Evolutionary conservation across 1,140 invertebrate species (phyloP), one percentile per base, ranked within the genome.

Genomic region (Elysia chlorotica): DNA sequence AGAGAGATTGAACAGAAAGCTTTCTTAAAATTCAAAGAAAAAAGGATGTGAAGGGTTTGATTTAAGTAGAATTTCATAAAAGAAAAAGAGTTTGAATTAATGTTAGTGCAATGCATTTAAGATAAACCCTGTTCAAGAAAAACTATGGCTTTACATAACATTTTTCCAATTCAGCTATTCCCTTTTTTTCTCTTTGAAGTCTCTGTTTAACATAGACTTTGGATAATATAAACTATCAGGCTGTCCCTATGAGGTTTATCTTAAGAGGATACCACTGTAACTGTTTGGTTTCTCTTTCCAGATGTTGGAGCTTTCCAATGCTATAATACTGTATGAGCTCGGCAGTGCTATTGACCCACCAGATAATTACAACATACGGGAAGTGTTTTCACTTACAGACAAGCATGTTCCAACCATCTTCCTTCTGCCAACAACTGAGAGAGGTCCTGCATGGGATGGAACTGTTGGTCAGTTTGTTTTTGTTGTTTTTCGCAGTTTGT

Each of bases 311-410:
- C 71, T 86, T 30, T 76, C 79, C 14, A 68, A 78, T 19, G 77
- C 78, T 23, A 77, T 87, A 65, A 78, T 83, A 0, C 71, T 83
- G 56, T 81, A 79, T 80, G 84, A 87, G 71, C 73, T 87, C 38
- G 86, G 86, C 14, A 83, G 77, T 73, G 71, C 82, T 6, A 71
- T 82, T 31, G 76, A 62, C 21, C 59, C 80, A 6, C 72, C 79
- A 10, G 79, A 82, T 57, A 80, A 85, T 74, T 85, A 83, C 69
- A 81, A 85, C 71, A 79, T 87, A 38, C 62, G 76, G 25, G 81
- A 84, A 10, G 80, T 83, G 3, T 87, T 82, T 62, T 65, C 65
- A 62, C 78, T 71, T 57, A 80, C 80, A 23, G 71, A 82, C 54
- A 78, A 80, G 35, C 76, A 80, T 53, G 82, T 78, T 54, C 85